A percentile compares a stretch with the other conserved stretches of the same genome.
These are phyloP conservation scores for Cordilura impudica DNA, from an alignment of 2,888 invertebrate species.

Conservation along the genomic window DNA sequence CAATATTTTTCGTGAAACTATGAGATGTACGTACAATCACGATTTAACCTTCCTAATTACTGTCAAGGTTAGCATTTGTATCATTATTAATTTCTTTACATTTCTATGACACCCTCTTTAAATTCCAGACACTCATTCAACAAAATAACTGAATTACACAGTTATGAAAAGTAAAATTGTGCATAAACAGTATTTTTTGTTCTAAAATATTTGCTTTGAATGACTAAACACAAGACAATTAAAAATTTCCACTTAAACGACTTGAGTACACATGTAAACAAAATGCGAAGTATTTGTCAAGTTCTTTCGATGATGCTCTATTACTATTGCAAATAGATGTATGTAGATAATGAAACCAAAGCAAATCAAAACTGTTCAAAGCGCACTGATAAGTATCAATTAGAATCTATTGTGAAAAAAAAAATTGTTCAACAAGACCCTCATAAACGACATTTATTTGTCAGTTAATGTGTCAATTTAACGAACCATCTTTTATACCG, in stretches of 20 bases:
- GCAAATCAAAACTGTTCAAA: background rate
- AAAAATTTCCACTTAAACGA: constrained; percentile 46
- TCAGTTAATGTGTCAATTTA: background rate
- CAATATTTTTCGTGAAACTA: no score
- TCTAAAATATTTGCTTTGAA: background rate
- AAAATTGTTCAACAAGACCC: background rate
- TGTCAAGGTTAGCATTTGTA: no score
- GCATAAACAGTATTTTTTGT: constrained; percentile 15
- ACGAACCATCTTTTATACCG: no score
- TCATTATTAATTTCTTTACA: no score
- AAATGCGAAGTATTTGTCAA: background rate
- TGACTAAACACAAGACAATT: constrained; percentile 43
- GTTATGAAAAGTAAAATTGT: constrained; percentile 36
- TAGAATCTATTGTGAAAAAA: background rate
- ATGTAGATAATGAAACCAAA: background rate
- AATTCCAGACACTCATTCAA: constrained; percentile 3
- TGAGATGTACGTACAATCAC: no score
- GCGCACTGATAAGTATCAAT: constrained; percentile 9
- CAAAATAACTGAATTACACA: background rate
- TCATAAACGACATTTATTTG: background rate
- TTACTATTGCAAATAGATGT: background rate
- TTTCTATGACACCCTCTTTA: no score
- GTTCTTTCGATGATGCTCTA: background rate
- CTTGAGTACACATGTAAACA: constrained; percentile 4
- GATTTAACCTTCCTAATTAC: no score